Evolutionary conservation across 2,113 vertebrate species (phyloP).

Genomic region (Pyxicephalus adspersus): DNA sequence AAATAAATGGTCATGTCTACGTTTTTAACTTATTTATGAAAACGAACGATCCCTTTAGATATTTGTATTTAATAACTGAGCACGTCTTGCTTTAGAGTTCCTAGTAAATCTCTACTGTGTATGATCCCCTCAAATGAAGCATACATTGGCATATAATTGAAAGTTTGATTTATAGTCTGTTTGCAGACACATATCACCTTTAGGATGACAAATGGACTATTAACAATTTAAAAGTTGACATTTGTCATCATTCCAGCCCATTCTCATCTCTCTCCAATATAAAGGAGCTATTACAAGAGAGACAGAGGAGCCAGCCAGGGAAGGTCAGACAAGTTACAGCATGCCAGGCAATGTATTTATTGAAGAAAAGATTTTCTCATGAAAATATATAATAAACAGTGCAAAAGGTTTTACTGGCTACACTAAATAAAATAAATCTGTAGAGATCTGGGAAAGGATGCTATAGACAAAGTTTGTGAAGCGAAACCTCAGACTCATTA

Average conservation of each 20-base stretch:
- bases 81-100: neutral
- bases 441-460: slow-evolving; percentile 19
- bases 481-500: slow-evolving; percentile 27
- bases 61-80: slow-evolving; percentile 41
- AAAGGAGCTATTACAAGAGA: slow-evolving; percentile 54
- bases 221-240: slow-evolving; percentile 58
- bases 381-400: slow-evolving; percentile 57
- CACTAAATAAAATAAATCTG: slow-evolving; percentile 55
- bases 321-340: slow-evolving; percentile 55
- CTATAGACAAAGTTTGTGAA: slow-evolving; percentile 40
- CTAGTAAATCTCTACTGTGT: slow-evolving; percentile 39
- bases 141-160: slow-evolving; percentile 57
- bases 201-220: slow-evolving; percentile 57
- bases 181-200: slow-evolving; percentile 56
- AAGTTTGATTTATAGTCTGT: slow-evolving; percentile 56
- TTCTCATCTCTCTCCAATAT: slow-evolving; percentile 50
- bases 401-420: slow-evolving; percentile 53
- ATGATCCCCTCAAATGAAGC: slow-evolving; percentile 52
- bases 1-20: slow-evolving; percentile 41
- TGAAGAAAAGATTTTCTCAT: slow-evolving; percentile 54
- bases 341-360: slow-evolving; percentile 55
- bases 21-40: slow-evolving; percentile 39
- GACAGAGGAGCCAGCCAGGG: slow-evolving; percentile 53
- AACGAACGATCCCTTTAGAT: slow-evolving; percentile 19
- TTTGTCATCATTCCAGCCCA: slow-evolving; percentile 56